A percentile compares a stretch with the other conserved stretches of the same genome.
Conservation (phyloP, 2,113 vertebrate genomes). For the Seriola dumerili region DNA sequence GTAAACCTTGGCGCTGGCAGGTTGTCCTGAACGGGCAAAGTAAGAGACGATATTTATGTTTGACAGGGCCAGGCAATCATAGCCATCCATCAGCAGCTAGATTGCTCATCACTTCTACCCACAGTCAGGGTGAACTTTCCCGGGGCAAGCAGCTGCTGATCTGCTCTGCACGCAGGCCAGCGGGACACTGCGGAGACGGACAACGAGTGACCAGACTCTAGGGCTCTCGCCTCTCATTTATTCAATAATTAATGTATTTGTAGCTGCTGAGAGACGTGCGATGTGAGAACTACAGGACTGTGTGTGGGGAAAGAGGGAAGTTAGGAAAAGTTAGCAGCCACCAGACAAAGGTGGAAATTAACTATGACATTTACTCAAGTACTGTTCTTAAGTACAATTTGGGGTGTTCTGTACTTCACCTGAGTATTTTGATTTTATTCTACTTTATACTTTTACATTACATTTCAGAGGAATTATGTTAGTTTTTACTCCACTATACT, state of each 20-base stretch:
- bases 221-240: slow-evolving; percentile 42
- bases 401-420: background rate
- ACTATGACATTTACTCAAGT: slow-evolving; percentile 2
- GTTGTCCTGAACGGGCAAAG: slow-evolving; percentile 40
- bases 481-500: background rate
- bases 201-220: background rate
- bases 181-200: slow-evolving; percentile 36
- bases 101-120: slow-evolving; percentile 51
- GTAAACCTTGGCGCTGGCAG: slow-evolving; percentile 44
- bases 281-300: slow-evolving; percentile 13
- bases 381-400: background rate
- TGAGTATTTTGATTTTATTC: background rate
- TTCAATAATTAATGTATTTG: slow-evolving; percentile 60
- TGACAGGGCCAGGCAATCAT: slow-evolving; percentile 39
- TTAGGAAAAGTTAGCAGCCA: slow-evolving; percentile 22
- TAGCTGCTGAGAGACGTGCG: slow-evolving; percentile 35
- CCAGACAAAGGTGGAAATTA: background rate
- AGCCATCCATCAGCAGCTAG: slow-evolving; percentile 63
- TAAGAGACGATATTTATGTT: slow-evolving; percentile 55
- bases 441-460: too few species aligned
- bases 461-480: too few species aligned
- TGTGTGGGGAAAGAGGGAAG: slow-evolving; percentile 17
- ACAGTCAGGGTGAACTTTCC: slow-evolving; percentile 59
- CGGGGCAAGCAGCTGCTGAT: slow-evolving; percentile 12
- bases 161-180: slow-evolving; percentile 8